phyloP scores from a whole-genome alignment of 1,140 invertebrate genomes.

The Dinothrombium tinctorium region DNA sequence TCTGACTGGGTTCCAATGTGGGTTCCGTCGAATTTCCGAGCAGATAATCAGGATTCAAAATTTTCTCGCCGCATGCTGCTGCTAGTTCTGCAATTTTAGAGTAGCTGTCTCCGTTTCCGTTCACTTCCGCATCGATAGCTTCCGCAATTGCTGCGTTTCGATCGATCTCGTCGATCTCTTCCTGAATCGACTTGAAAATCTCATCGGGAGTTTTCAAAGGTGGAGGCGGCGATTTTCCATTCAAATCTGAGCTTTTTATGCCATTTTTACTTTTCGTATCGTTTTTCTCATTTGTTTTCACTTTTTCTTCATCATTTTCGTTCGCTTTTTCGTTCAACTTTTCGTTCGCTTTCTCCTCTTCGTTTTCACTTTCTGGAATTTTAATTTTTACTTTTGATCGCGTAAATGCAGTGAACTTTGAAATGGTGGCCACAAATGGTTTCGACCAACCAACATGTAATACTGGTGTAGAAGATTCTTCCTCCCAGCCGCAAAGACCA shows the following conservation, averaged over 20 bases:
- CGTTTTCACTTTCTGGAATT: slow-evolving; percentile 14
- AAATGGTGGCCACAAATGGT: slow-evolving; percentile 71
- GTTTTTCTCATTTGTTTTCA: not conserved
- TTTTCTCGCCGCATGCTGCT: slow-evolving; percentile 52
- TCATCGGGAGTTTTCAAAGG: not conserved
- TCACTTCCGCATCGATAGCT: slow-evolving; percentile 16
- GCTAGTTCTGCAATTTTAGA: slow-evolving; percentile 43
- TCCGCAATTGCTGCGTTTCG: too few species aligned
- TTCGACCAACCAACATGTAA: slow-evolving; percentile 90
- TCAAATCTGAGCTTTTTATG: not conserved
- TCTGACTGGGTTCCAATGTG: not conserved
- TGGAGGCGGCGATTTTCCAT: not conserved
- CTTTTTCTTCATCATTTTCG: not conserved
- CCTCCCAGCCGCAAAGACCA: slow-evolving; percentile 90
- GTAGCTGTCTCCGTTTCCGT: slow-evolving; percentile 11
- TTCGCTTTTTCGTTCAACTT: not conserved
- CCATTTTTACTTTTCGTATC: not conserved
- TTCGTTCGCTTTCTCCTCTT: too few species aligned
- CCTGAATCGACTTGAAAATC: not conserved
- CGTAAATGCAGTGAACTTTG: slow-evolving; percentile 50
- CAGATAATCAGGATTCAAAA: slow-evolving; percentile 53
- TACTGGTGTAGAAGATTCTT: slow-evolving; percentile 76
- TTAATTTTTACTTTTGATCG: slow-evolving; percentile 1
- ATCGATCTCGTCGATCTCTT: too few species aligned
- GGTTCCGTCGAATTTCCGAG: slow-evolving; percentile 25